Evolutionary conservation across 2,113 vertebrate genomes (phyloP), one percentile per base, ranked within the genome.

Genomic region (Notarius lentiginosus): DNA sequence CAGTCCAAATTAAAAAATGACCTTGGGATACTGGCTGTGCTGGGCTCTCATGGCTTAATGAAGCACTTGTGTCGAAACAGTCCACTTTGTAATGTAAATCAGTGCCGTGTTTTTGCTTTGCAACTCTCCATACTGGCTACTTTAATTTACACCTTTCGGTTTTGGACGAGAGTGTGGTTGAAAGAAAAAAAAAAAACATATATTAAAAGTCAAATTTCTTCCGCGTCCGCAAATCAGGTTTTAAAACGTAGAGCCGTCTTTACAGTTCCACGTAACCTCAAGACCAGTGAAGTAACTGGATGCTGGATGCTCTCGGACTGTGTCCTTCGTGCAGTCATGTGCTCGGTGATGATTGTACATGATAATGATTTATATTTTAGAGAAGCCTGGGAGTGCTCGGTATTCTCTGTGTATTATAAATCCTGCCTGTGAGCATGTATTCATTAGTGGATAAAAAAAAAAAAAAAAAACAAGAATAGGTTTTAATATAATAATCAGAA

Each of bases 1-100:
- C 95, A 91, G 96, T 96, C 96, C 97, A 98, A 99, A 98, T 99
- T 97, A 97, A 97, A 81, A 98, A 97, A 95, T 98, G 97, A 99
- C 98, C 97, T 98, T 97, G 96, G 97, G 97, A 95, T 95, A 94
- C 95, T 95, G 95, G 95, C 94, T 92, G 95, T 93, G 94, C 94
- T 95, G 95, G 94, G 96, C 94, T 96, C 93, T 96, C 94, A 86
- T 95, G 92, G 93, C 93, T 95, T 97, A 97, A 98, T 97, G 96
- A 97, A 97, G 95, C 95, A 95, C 95, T 96, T 96, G 95, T 96
- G 95, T 94, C 91, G 94, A 96, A 95, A 96, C 93, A 94, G 93
- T 92, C 92, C 93, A 94, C 95, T 96, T 96, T 96, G 95, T 96
- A 94, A 96, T 97, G 95, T 96, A 96, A 96, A 96, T 96, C 91